Base-by-base conservation (phyloP, 2,797 vertebrate genomes). In the Aulostomus chinensis region DNA sequence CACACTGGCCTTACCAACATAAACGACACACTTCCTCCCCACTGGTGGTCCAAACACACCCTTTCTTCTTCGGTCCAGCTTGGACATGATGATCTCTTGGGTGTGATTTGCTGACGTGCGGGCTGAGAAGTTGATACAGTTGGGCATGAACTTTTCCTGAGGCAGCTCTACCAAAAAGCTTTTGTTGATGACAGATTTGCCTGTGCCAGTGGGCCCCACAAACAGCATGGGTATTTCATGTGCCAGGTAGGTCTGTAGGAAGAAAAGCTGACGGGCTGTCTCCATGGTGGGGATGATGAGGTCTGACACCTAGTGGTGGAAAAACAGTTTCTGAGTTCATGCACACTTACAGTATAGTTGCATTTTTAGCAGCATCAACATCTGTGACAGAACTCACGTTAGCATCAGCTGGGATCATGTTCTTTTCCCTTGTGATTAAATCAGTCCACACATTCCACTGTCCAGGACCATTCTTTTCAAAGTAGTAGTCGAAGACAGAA, bases 11-110 rank as follows among this genome's bases (percentile, higher is more conserved):
- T 91, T 89, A 98, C 96, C 96, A 33, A 98, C 94, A 78, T 95
- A 97, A 25, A 97, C 76, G 32, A 97, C 47, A 38, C 91, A 93
- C 66, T 94, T 92, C 84, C 92, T 97, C 12, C 96, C 95, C 1
- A 77, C 2, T 1, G 94, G 92, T 12, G 96, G 95, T 11, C 96
- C 96, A 39, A 92, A 97, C 40, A 96, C 72, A 1, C 95, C 94
- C 72, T 92, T 98, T 46, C 88, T 87, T 46, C 95, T 87, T 35
- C 94, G 88, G 54, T 98, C 95, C 77, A 98, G 76, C 71, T 96
- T 97, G 32, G 93, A 90, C 92, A 97, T 94, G 72, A 98, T 90
- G 65, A 97, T 95, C 51, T 97, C 95, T 69, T 98, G 96, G 1
- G 92, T 96, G 67, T 96, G 95, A 72, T 83, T 94, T 50, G 95